These are phyloP conservation scores for Megaceryle alcyon DNA, from an alignment of 2,797 vertebrate genomes.

Conservation along the genomic window DNA sequence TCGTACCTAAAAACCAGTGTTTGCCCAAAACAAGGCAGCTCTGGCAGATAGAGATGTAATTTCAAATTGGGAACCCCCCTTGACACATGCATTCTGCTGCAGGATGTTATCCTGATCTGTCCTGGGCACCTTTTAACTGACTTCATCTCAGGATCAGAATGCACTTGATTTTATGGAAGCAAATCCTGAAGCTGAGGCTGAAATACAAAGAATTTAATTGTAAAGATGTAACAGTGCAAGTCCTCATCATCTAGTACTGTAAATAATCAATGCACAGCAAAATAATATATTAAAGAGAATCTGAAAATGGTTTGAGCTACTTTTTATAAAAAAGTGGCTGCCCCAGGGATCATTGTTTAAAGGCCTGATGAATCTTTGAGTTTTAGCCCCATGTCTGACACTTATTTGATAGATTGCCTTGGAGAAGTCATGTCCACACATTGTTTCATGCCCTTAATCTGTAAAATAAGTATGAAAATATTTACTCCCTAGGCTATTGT, in stretches of 20 bases:
- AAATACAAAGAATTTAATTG: background rate
- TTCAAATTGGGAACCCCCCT: too few species aligned
- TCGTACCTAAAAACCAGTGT: too few species aligned
- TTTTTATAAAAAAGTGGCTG: background rate
- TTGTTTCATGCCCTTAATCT: slow-evolving; percentile 35
- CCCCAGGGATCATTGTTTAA: background rate
- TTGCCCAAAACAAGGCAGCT: too few species aligned
- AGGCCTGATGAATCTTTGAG: background rate
- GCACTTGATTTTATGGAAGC: background rate
- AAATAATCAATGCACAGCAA: background rate
- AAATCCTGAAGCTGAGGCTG: background rate
- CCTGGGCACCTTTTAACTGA: background rate
- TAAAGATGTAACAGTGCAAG: background rate
- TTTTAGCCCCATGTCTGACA: background rate
- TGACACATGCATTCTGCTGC: background rate
- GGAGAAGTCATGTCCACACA: background rate
- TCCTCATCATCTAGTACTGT: background rate
- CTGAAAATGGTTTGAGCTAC: background rate
- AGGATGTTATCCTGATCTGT: background rate
- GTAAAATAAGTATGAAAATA: slow-evolving; percentile 50
- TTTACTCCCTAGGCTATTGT: slow-evolving; percentile 57
- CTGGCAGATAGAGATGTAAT: too few species aligned
- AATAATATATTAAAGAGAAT: background rate
- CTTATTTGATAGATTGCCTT: background rate
- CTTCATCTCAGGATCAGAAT: background rate